Base-by-base conservation (phyloP, 2,888 invertebrate species). In the Tridacna gigas region DNA sequence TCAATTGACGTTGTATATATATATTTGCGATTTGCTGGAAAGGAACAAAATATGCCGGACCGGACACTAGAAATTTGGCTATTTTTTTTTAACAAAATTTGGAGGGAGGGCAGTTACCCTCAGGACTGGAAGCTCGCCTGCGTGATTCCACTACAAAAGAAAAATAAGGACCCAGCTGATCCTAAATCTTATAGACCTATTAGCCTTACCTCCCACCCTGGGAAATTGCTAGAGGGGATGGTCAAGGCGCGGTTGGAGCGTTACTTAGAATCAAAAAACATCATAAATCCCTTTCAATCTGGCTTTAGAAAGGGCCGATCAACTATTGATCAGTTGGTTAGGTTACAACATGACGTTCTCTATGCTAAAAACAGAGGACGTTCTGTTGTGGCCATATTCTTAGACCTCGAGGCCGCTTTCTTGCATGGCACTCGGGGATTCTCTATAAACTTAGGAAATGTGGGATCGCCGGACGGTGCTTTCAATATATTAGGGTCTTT, bases 131-230 rank as follows among this genome's bases (percentile, higher is more conserved):
- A 63, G 25, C 60, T 75, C 37, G 80, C 76, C 20, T 75, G 75
- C 71, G 51, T 80, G n/a, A 75, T 80, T 20, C 80, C 74, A 18
- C 22, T 73, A 73, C 56, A n/a, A n/a, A n/a, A n/a, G n/a, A n/a
- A n/a, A n/a, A n/a, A n/a, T n/a, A n/a, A n/a, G n/a, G n/a, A n/a
- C n/a, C n/a, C n/a, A n/a, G n/a, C n/a, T n/a, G n/a, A n/a, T n/a
- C n/a, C n/a, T n/a, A n/a, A n/a, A n/a, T n/a, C n/a, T n/a, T n/a
- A n/a, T n/a, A n/a, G n/a, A n/a, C n/a, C n/a, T n/a, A n/a, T n/a
- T n/a, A n/a, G n/a, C n/a, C n/a, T n/a, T n/a, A n/a, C n/a, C n/a
- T n/a, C n/a, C n/a, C n/a, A n/a, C n/a, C n/a, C n/a, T 48, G 76
- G 69, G 45, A 80, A 80, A 76, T 67, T 66, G 18, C 28, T 76